Evolutionary conservation across 1,140 invertebrate species (phyloP).

Genomic region (Laupala kohalensis): DNA sequence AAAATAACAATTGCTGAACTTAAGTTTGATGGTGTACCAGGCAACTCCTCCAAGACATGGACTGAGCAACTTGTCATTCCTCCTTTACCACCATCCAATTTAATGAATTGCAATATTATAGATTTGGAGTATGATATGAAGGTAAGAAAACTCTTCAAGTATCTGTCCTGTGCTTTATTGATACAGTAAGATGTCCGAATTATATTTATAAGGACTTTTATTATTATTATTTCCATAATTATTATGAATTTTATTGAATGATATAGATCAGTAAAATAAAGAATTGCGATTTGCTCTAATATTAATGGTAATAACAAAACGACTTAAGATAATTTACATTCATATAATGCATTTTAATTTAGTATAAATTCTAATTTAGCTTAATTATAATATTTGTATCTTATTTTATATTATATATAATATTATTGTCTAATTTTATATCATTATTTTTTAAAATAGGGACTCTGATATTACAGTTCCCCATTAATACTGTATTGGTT

Average conservation of each 20-base stretch:
- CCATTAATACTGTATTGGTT: too few relatives aligned
- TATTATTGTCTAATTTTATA: too few relatives aligned
- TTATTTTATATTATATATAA: too few relatives aligned
- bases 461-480: too few relatives aligned
- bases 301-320: not conserved
- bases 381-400: too few relatives aligned
- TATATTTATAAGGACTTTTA: not conserved
- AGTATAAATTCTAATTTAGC: too few relatives aligned
- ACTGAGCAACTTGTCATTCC: slow-evolving; percentile 14
- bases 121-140: slow-evolving; percentile 17
- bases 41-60: slow-evolving; percentile 1
- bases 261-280: not conserved
- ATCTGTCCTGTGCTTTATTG: not conserved
- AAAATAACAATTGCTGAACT: slow-evolving; percentile 5
- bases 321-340: too few relatives aligned
- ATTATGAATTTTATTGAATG: not conserved
- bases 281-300: not conserved
- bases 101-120: slow-evolving; percentile 19
- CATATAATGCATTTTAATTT: too few relatives aligned
- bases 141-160: slow-evolving; percentile 3
- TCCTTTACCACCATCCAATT: slow-evolving; percentile 19
- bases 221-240: not conserved
- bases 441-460: too few relatives aligned
- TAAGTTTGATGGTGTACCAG: not conserved
- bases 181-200: not conserved